Conservation (phyloP, 1,140 invertebrate genomes). For the Myzus persicae region DNA sequence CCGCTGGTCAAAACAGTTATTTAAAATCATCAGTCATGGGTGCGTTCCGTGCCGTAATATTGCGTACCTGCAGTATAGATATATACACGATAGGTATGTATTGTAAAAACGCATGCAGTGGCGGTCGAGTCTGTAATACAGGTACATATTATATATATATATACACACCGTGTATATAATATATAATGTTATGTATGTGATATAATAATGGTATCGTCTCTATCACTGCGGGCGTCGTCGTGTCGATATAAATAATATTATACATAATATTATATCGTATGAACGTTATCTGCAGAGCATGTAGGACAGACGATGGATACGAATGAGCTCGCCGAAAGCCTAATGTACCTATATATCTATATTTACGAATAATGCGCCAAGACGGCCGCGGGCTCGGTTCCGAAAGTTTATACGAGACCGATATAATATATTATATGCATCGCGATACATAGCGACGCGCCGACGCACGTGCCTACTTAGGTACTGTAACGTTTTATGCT, state of each 20-base stretch:
- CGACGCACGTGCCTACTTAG: neutral
- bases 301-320: neutral
- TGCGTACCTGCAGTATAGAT: no score
- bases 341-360: neutral
- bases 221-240: conserved; percentile 27
- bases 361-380: neutral
- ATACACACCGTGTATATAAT: neutral
- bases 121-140: neutral
- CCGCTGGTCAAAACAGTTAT: conserved; percentile 38
- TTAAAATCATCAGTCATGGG: conserved; percentile 31
- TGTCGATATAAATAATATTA: neutral
- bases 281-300: neutral
- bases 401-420: neutral
- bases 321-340: neutral
- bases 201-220: conserved; percentile 18
- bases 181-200: neutral
- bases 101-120: neutral
- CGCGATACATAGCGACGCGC: neutral
- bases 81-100: neutral
- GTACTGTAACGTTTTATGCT: neutral
- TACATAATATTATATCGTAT: neutral
- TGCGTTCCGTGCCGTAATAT: conserved; percentile 10
- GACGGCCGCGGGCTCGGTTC: neutral
- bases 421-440: neutral
- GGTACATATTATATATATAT: neutral